These are phyloP conservation scores for Ctenochaetus hawaiiensis DNA, from an alignment of 2,797 vertebrate species.

Conservation along the genomic window DNA sequence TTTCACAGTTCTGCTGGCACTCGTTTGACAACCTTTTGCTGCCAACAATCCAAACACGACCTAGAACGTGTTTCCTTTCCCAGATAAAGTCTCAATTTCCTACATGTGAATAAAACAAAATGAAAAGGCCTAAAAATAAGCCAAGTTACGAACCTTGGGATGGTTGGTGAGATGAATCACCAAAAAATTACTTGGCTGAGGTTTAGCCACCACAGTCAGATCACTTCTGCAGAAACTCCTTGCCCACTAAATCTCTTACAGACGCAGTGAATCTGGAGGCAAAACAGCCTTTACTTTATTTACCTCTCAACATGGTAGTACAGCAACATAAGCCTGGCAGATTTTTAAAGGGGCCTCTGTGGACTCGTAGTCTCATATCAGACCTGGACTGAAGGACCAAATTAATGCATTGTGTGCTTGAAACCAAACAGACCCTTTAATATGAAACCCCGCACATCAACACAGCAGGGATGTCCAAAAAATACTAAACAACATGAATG, in stretches of 20 bases:
- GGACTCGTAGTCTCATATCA: conserved; percentile 57
- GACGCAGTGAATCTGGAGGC: conserved; percentile 60
- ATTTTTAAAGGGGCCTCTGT: conserved; percentile 59
- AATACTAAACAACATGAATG: neutral
- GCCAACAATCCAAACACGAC: conserved; percentile 26
- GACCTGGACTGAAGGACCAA: conserved; percentile 51
- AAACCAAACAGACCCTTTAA: conserved; percentile 57
- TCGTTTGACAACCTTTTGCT: conserved; percentile 34
- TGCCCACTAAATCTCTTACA: conserved; percentile 75
- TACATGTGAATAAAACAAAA: conserved; percentile 50
- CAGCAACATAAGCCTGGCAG: conserved; percentile 27
- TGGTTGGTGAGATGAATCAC: conserved; percentile 75
- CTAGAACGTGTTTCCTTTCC: conserved; percentile 29
- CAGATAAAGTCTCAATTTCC: conserved; percentile 46
- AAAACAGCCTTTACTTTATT: conserved; percentile 72
- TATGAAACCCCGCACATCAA: conserved; percentile 20
- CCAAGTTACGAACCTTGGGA: conserved; percentile 62
- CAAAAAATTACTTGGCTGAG: conserved; percentile 68
- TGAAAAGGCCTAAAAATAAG: conserved; percentile 45
- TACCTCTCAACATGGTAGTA: conserved; percentile 64
- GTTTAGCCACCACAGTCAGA: conserved; percentile 66
- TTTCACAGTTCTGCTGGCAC: conserved; percentile 27
- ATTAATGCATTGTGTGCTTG: conserved; percentile 56
- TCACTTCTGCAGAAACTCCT: conserved; percentile 72
- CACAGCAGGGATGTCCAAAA: neutral